Evolutionary conservation across 2,888 invertebrate genomes (phyloP).

Genomic region (Anticlea derivata): DNA sequence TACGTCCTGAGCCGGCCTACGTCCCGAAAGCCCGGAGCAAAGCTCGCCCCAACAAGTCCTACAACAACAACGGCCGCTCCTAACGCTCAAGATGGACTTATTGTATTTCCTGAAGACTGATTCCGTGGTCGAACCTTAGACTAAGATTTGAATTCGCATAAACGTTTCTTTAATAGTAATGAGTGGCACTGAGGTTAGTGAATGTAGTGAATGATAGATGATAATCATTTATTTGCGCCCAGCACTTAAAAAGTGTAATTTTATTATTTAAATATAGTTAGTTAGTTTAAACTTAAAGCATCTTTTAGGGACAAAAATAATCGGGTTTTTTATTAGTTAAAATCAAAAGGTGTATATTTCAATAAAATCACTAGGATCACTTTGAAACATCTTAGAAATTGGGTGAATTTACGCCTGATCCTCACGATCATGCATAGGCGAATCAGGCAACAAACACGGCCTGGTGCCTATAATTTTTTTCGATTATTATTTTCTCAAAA

Average conservation of each 20-base stretch:
- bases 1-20: slow-evolving; percentile 46
- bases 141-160: slow-evolving; percentile 20
- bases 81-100: slow-evolving; percentile 36
- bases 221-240: slow-evolving; percentile 3
- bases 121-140: slow-evolving; percentile 20
- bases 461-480: too few relatives aligned
- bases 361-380: too few relatives aligned
- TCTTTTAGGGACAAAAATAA: too few relatives aligned
- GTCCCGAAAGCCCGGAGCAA: slow-evolving; percentile 33
- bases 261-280: too few relatives aligned
- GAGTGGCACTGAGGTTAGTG: background rate
- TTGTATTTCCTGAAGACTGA: slow-evolving; percentile 61
- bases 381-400: too few relatives aligned
- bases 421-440: too few relatives aligned
- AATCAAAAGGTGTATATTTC: too few relatives aligned
- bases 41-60: slow-evolving; percentile 32
- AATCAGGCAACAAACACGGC: too few relatives aligned
- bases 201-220: slow-evolving; percentile 1
- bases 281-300: too few relatives aligned
- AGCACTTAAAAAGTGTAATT: slow-evolving; percentile 8
- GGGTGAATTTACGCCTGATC: too few relatives aligned
- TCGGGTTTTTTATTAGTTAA: too few relatives aligned
- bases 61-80: slow-evolving; percentile 38
- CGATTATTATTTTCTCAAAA: too few relatives aligned
- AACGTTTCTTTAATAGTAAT: slow-evolving; percentile 9